Conservation (phyloP, 2,113 vertebrate genomes). For the Ploceus nigricollis region DNA sequence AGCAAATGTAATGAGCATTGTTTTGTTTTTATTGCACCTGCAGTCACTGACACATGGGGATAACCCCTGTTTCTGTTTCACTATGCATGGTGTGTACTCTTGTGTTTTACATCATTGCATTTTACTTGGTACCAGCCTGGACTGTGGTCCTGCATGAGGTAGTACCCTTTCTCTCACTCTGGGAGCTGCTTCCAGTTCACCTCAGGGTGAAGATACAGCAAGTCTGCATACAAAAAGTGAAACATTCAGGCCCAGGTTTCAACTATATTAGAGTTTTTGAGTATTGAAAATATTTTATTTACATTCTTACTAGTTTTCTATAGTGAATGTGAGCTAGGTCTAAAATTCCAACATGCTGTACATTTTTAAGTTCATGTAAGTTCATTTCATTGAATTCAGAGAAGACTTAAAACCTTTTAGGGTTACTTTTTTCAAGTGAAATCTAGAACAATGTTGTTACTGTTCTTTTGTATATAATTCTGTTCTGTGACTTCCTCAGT, state of each 20-base stretch:
- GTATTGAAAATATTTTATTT: not conserved
- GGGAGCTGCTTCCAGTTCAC: not conserved
- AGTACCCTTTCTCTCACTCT: not conserved
- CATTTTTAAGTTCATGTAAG: not conserved
- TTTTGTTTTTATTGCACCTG: not conserved
- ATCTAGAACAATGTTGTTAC: not conserved
- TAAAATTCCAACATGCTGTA: not conserved
- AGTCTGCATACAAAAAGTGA: not conserved
- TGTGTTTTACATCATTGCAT: not conserved
- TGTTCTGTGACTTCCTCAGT: not conserved
- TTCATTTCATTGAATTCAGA: not conserved
- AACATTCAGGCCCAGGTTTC: not conserved
- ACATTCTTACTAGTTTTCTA: not conserved
- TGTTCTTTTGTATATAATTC: not conserved
- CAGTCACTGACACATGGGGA: not conserved
- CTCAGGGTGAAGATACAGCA: not conserved
- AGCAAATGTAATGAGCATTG: not conserved
- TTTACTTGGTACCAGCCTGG: not conserved
- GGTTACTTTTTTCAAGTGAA: not conserved
- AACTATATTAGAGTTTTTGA: not conserved
- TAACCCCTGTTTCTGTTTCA: not conserved
- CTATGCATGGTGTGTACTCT: fast-evolving
- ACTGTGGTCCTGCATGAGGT: not conserved
- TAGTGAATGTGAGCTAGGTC: not conserved
- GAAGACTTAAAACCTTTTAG: not conserved